A percentile compares a stretch with the other conserved stretches of the same genome.
These are phyloP conservation scores for Zygogramma bicolorata DNA, from an alignment of 2,888 invertebrate genomes.

Conservation along the genomic window DNA sequence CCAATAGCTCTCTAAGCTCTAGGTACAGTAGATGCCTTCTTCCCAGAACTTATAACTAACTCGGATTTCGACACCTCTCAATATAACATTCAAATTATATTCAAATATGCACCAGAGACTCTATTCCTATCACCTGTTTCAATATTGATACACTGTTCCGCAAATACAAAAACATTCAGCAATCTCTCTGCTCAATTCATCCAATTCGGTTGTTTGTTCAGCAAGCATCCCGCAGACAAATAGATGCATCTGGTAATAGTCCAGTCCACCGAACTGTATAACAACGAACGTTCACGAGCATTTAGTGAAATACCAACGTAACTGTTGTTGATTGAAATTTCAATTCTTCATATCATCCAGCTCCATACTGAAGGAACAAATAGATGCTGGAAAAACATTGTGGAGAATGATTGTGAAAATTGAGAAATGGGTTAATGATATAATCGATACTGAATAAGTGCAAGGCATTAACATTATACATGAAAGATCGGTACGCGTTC, in stretches of 20 bases:
- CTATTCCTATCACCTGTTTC: slow-evolving; percentile 25
- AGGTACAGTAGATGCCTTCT: background rate
- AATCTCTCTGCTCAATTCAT: slow-evolving; percentile 3
- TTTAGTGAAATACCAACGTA: too few relatives aligned
- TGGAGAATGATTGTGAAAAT: too few relatives aligned
- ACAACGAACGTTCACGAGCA: too few relatives aligned
- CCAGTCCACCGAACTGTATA: background rate
- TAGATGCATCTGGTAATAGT: background rate
- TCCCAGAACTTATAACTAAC: background rate
- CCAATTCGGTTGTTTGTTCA: slow-evolving; percentile 27
- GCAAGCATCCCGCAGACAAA: slow-evolving; percentile 25
- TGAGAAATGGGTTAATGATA: too few relatives aligned
- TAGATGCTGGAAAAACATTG: too few relatives aligned
- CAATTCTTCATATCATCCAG: too few relatives aligned
- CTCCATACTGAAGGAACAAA: too few relatives aligned
- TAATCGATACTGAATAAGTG: too few relatives aligned
- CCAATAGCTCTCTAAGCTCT: background rate
- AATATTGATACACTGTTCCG: slow-evolving; percentile 27
- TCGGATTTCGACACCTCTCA: background rate
- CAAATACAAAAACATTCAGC: slow-evolving; percentile 28
- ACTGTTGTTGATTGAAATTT: too few relatives aligned
- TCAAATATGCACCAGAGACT: background rate
- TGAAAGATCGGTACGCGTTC: too few relatives aligned
- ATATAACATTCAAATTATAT: slow-evolving; percentile 1
- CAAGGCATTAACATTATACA: too few relatives aligned